phyloP scores from a whole-genome alignment of 2,888 invertebrate genomes.

The Philonicus albiceps region DNA sequence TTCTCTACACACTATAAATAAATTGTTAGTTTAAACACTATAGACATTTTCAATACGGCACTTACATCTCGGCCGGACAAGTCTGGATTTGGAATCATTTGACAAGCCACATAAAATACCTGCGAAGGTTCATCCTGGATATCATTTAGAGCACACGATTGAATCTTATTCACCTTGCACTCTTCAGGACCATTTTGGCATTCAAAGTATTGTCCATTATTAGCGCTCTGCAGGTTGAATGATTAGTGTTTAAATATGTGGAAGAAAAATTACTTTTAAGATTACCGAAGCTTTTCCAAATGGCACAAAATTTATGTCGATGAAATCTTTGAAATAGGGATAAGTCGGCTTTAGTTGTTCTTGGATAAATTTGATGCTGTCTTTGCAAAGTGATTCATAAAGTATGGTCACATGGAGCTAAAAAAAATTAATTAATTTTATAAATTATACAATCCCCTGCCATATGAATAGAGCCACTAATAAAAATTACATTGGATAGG shows the following conservation, averaged over 20 bases:
- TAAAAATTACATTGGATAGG: no score
- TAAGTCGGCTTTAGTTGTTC: slow-evolving; percentile 65
- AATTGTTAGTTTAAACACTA: background rate
- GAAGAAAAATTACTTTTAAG: background rate
- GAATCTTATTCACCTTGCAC: slow-evolving; percentile 67
- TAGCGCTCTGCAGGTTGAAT: slow-evolving; percentile 46
- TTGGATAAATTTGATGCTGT: slow-evolving; percentile 65
- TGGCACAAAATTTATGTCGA: slow-evolving; percentile 65
- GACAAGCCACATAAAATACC: slow-evolving; percentile 64
- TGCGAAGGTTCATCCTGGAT: slow-evolving; percentile 55
- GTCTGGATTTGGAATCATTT: slow-evolving; percentile 56
- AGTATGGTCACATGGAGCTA: slow-evolving; percentile 63
- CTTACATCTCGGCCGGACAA: background rate
- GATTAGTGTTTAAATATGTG: background rate
- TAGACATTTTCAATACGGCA: background rate
- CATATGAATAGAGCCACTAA: no score
- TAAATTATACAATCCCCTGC: no score
- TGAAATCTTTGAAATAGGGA: slow-evolving; percentile 61
- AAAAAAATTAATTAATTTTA: background rate
- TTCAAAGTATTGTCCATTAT: slow-evolving; percentile 59
- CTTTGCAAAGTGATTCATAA: slow-evolving; percentile 68
- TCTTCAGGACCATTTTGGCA: slow-evolving; percentile 69
- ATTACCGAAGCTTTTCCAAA: slow-evolving; percentile 68
- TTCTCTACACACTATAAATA: slow-evolving; percentile 56
- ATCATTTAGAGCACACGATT: slow-evolving; percentile 65